Evolutionary conservation across 2,113 vertebrate genomes (phyloP), one percentile per base, ranked within the genome.

Genomic region (Scomber colias): DNA sequence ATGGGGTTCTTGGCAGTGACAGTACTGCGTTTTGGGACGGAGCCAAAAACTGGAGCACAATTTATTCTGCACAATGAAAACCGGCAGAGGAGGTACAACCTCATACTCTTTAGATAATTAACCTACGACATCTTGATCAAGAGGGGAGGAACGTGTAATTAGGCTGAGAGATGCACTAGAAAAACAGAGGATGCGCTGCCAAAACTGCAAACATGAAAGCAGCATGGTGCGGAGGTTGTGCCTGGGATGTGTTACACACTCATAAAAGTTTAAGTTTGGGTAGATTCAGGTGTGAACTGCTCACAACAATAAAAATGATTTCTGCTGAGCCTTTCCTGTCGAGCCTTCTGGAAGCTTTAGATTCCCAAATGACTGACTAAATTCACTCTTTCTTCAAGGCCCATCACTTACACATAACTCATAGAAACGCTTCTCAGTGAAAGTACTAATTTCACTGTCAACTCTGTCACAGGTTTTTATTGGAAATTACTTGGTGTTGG

Each of bases 71-170:
- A 59, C 71, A 66, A 55, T 65, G 60, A 63, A 75, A 81, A 44
- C 17, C 69, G 45, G 63, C 16, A 66, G 82, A 71, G 68, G 65
- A 57, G 82, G 64, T 13, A 17, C 57, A 35, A 74, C 73, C 71
- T 79, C 40, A 35, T 63, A 53, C 75, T 45, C 79, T 86, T 63
- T 54, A 77, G 75, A 84, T 76, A 84, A 88, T 88, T 85, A 88
- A 86, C 83, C 78, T 66, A 13, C 17, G 49, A 60, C 81, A 75
- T 62, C 68, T 75, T 24, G 55, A 86, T 64, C 0, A 10, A 79
- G 76, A 75, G 31, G 10, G 19, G 76, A 54, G 65, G 71, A 61
- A 53, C 19, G 17, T 30, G 65, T 61, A 45, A 74, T 84, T 68
- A 63, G 19, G 46, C 51, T 3, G 51, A 57, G 27, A 66, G 46